Base-by-base conservation (phyloP, 2,888 invertebrate species). In the Eilema griseolum region DNA sequence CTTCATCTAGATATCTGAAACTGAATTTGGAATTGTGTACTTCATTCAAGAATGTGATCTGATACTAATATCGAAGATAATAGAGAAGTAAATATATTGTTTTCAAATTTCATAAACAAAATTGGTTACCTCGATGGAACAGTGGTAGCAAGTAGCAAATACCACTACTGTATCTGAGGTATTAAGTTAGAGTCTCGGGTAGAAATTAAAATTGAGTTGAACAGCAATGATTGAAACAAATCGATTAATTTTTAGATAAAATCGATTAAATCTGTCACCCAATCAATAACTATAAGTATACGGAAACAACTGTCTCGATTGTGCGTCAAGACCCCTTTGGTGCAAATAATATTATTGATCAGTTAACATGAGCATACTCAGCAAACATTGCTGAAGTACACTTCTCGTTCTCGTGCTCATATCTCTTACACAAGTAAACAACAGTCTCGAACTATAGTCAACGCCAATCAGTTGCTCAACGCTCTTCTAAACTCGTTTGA, bases 341-440 rank as follows among this genome's bases (percentile, higher is more conserved):
- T 66, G 14, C 67, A 73, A 61, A 72, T 41, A 37, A 41, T 82
- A 71, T 74, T 78, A 81, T 77, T 81, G 76, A 82, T 82, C 73
- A 71, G 70, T 66, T 80, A 78, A 80, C 75, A 73, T 74, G 70
- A 71, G 71, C 70, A 61, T 68, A 74, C n/a, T 74, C 69, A 71
- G 71, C 70, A 63, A 65, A 73, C n/a, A 56, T 59, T 67, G 24
- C 26, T 28, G 20, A 56, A 59, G 56, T 62, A 79, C 70, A 78
- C n/a, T n/a, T n/a, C n/a, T n/a, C n/a, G n/a, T n/a, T n/a, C n/a
- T n/a, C n/a, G n/a, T n/a, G n/a, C n/a, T n/a, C n/a, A n/a, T n/a
- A 76, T 72, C 14, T 41, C 16, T 14, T 4, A 41, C 14, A 41
- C 41, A 41, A 41, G 37, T 37, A 11, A 12, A 12, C 12, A 37